Conservation (phyloP, 2,888 invertebrate species). For the Erebia palarica region DNA sequence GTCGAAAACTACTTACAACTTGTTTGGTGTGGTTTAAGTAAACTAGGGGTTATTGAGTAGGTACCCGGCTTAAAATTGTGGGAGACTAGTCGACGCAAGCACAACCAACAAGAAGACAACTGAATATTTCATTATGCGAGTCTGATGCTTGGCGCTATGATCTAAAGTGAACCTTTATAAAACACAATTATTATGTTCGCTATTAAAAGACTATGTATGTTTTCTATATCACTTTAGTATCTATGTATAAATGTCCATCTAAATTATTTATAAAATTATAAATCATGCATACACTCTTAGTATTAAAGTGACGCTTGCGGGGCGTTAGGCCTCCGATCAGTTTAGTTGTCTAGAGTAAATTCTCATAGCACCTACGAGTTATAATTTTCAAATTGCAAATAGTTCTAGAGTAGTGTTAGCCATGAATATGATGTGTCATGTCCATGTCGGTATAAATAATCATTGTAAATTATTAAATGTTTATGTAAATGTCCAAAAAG, state of each 20-base stretch:
- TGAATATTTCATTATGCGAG: too few species aligned
- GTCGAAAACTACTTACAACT: too few species aligned
- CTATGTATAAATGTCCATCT: conserved; percentile 73
- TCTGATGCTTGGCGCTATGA: too few species aligned
- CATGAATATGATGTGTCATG: conserved; percentile 79
- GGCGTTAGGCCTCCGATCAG: conserved; percentile 70
- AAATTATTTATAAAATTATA: conserved; percentile 77
- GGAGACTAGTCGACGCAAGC: too few species aligned
- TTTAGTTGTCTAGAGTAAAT: conserved; percentile 77
- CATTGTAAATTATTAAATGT: conserved; percentile 83
- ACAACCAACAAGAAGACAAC: too few species aligned
- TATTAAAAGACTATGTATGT: conserved; percentile 45
- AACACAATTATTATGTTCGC: not conserved
- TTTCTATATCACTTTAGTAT: conserved; percentile 64
- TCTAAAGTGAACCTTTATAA: not conserved
- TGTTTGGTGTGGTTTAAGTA: too few species aligned
- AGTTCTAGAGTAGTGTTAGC: conserved; percentile 78
- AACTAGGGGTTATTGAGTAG: too few species aligned
- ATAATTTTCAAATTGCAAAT: conserved; percentile 77
- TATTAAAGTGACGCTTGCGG: conserved; percentile 71
- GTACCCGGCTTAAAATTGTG: too few species aligned
- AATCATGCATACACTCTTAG: conserved; percentile 82
- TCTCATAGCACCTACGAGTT: conserved; percentile 78
- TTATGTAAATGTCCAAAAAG: conserved; percentile 83
- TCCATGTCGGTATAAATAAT: conserved; percentile 82